phyloP scores from a whole-genome alignment of 2,888 invertebrate species.

The Oligia latruncula region DNA sequence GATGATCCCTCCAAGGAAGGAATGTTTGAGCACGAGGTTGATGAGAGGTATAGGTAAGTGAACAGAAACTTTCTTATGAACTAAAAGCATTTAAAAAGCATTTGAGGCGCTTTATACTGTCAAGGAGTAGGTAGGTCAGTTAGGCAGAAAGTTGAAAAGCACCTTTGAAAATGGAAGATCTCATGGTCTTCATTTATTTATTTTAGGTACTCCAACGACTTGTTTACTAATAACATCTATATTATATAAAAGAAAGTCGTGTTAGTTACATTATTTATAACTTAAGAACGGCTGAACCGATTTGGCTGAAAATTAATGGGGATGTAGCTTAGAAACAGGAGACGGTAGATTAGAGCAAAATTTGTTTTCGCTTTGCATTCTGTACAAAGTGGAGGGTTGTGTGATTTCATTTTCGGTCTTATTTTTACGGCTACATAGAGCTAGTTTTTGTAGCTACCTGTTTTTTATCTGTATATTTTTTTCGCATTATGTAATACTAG shows the following conservation, averaged over 20 bases:
- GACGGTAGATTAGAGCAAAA: too few relatives aligned
- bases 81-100: not conserved
- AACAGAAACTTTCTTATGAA: not conserved
- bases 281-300: too few relatives aligned
- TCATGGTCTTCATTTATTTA: not conserved
- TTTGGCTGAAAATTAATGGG: too few relatives aligned
- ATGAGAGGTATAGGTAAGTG: slow-evolving; percentile 83
- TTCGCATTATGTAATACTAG: too few relatives aligned
- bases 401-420: too few relatives aligned
- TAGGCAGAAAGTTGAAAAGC: not conserved
- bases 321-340: too few relatives aligned
- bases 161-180: not conserved
- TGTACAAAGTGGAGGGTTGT: not conserved
- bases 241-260: too few relatives aligned
- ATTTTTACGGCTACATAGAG: too few relatives aligned
- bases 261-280: too few relatives aligned
- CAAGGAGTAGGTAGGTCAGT: not conserved
- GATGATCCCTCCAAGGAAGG: slow-evolving; percentile 77
- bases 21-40: slow-evolving; percentile 83
- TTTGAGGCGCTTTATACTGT: not conserved
- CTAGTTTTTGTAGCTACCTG: not conserved
- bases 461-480: not conserved
- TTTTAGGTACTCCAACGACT: too few relatives aligned
- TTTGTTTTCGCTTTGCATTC: too few relatives aligned
- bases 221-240: too few relatives aligned